Evolutionary conservation across 2,113 vertebrate genomes (phyloP).

Genomic region (Pelobates fuscus): DNA sequence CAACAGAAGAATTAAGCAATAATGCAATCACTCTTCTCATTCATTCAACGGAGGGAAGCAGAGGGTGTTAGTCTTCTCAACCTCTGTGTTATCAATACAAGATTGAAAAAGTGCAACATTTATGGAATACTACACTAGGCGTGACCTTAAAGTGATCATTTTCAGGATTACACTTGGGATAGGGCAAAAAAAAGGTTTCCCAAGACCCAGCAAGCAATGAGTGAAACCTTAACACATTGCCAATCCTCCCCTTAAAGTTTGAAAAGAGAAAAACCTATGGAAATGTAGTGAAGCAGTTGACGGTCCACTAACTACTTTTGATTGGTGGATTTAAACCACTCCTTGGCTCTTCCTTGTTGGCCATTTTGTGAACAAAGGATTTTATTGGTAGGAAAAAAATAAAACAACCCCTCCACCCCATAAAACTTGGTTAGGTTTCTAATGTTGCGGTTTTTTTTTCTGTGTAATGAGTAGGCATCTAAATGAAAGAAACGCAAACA

Average conservation of each 20-base stretch:
- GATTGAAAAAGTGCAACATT: constrained; percentile 52
- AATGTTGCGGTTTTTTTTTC: too few relatives aligned
- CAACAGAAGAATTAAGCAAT: constrained; percentile 21
- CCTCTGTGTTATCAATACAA: constrained; percentile 47
- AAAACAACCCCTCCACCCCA: too few relatives aligned
- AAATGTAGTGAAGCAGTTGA: constrained; percentile 26
- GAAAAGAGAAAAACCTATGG: not conserved
- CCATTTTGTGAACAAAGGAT: not conserved
- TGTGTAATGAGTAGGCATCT: too few relatives aligned
- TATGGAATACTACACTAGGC: constrained; percentile 49
- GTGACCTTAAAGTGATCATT: constrained; percentile 42
- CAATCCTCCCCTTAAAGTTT: constrained; percentile 14
- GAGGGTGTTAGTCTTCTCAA: constrained; percentile 22
- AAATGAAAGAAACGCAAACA: too few relatives aligned
- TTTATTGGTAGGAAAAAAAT: constrained; percentile 19
- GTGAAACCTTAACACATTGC: constrained; percentile 16
- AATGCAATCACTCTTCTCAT: constrained; percentile 42
- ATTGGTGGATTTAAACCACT: not conserved
- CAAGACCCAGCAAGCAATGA: constrained; percentile 37
- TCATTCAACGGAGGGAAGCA: constrained; percentile 52
- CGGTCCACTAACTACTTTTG: not conserved
- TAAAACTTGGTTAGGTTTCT: not conserved
- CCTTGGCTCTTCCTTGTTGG: not conserved
- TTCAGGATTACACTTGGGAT: constrained; percentile 32
- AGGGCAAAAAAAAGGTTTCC: not conserved